Percentiles rank a stretch among this genome's conserved stretches.
Evolutionary conservation across 35 echinoderm and acorn worm genomes (phyloP).

Genomic region (Holothuria glaberrima): DNA sequence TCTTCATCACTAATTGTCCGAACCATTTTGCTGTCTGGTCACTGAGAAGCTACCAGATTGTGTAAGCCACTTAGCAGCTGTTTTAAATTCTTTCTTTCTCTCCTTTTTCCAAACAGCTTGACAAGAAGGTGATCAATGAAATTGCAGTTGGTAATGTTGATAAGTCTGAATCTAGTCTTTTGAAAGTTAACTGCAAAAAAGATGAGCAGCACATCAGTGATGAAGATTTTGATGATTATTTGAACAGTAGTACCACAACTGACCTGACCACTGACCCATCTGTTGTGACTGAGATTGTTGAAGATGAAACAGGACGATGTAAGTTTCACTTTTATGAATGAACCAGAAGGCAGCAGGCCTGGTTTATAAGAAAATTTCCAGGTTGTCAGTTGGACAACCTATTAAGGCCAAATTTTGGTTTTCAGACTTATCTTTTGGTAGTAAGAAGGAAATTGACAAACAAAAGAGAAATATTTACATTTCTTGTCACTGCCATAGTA

Average conservation of each 20-base stretch:
- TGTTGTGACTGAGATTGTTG: background rate
- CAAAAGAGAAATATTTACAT: no score
- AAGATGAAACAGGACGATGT: constrained; percentile 24
- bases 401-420: no score
- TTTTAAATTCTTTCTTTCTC: background rate
- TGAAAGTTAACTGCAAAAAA: constrained; percentile 51
- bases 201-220: background rate
- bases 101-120: constrained; percentile 63
- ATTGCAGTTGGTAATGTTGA: constrained; percentile 57
- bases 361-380: no score
- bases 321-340: background rate
- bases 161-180: constrained; percentile 27
- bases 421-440: no score
- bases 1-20: no score
- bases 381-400: no score
- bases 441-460: no score
- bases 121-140: constrained; percentile 75
- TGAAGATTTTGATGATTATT: background rate
- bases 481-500: no score
- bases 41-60: no score
- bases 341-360: no score
- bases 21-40: no score
- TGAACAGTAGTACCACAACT: background rate
- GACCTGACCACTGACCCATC: constrained; percentile 12
- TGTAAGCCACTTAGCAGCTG: no score